Conservation (phyloP, 2,888 invertebrate species). For the Nymphalis c-album region DNA sequence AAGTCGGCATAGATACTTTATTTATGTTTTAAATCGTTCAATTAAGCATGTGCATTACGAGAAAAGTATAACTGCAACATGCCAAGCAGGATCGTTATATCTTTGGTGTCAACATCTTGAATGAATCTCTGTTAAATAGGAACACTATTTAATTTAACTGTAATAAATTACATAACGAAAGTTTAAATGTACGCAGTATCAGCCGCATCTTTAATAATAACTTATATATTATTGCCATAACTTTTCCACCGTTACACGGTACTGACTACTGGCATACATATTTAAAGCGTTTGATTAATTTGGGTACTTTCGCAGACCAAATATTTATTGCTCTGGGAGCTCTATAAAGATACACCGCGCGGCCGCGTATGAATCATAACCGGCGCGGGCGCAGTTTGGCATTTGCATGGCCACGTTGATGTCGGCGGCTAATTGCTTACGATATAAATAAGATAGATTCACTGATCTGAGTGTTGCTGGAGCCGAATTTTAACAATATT, state of each 20-base stretch:
- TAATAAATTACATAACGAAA: not conserved
- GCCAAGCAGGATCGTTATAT: not conserved
- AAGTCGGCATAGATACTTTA: conserved; percentile 48
- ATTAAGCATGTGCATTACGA: not conserved
- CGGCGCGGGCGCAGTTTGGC: conserved; percentile 53
- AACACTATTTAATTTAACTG: too few species aligned
- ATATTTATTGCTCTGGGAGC: conserved; percentile 38
- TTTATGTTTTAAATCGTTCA: conserved; percentile 36
- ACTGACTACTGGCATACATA: conserved; percentile 19
- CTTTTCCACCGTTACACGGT: conserved; percentile 45
- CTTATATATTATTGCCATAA: conserved; percentile 2
- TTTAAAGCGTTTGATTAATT: conserved; percentile 36
- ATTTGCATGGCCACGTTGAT: conserved; percentile 64
- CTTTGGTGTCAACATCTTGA: too few species aligned
- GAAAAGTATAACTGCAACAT: not conserved
- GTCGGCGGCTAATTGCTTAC: conserved; percentile 65
- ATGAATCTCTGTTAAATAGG: too few species aligned
- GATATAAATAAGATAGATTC: conserved; percentile 63
- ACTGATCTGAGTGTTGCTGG: conserved; percentile 37
- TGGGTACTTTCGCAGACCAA: conserved; percentile 39
- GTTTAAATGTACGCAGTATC: not conserved
- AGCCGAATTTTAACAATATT: conserved; percentile 30
- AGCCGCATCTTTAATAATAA: not conserved
- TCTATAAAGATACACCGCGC: conserved; percentile 47
- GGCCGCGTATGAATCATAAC: conserved; percentile 66